Evolutionary conservation across 2,113 vertebrate species (phyloP), one percentile per base, ranked within the genome.

Genomic region (Xiphophorus hellerii): DNA sequence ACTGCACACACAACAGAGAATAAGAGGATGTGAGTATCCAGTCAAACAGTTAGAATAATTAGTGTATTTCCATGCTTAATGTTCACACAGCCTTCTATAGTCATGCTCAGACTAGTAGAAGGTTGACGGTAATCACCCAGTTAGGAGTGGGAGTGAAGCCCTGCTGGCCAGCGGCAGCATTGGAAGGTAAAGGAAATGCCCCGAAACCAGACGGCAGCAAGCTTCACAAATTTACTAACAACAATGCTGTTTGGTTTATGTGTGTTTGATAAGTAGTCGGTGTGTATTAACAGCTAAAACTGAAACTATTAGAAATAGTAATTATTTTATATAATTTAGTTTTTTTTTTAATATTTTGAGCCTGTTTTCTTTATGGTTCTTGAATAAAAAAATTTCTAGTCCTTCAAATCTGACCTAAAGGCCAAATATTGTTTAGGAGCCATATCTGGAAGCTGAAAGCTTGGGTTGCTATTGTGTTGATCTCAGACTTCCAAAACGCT

Each of bases 191-290:
- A 28, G 54, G 69, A 62, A 42, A 42, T n/a, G 48, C 73, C 25
- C 63, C 48, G 54, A 70, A 73, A 48, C 51, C 67, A 69, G 39
- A 67, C 62, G 66, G 28, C 66, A 33, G 71, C 66, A 60, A 51
- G 78, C 31, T 76, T 82, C 73, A 81, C 42, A 54, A 15, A 88
- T 93, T 94, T 94, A 94, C 92, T 94, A 94, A 93, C 92, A 94
- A 94, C 58, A 74, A 78, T 76, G 90, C 84, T 87, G 68, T 72
- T 60, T 85, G 75, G 78, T 74, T 80, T 81, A 73, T 67, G 51
- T 37, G 54, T 69, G 3, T 7, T 17, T 37, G 2, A 42, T 0
- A 77, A 42, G 69, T 31, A 33, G 28, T 29, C 29, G n/a, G 73
- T 68, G 7, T 69, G 42, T 62, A 66, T 33, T 29, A 39, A 42